Evolutionary conservation across 1,140 invertebrate genomes (phyloP), one percentile per base, ranked within the genome.

Genomic region (Riptortus pedestris): DNA sequence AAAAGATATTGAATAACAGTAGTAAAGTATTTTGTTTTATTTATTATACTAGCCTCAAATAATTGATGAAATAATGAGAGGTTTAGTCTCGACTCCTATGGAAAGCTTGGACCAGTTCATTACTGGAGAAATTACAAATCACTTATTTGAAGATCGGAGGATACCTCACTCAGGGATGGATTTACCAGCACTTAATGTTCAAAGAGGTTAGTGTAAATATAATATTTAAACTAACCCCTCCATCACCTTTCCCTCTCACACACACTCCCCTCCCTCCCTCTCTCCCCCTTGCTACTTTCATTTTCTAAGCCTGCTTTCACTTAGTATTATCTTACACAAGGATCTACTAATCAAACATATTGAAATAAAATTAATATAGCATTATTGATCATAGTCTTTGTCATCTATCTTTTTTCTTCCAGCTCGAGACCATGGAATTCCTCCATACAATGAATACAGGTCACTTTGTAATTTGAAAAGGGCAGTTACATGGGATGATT

Each of bases 21-120:
- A n/a, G n/a, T n/a, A n/a, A n/a, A n/a, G n/a, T n/a, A n/a, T n/a
- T n/a, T n/a, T n/a, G n/a, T n/a, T n/a, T n/a, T n/a, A 22, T 45
- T 61, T 61, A 1, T 2, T 31, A 20, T 71, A 77, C 73, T 74
- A 86, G 74, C 81, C 82, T n/a, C 80, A 83, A 28, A 88, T 93
- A 79, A 80, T 90, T 12, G 91, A 96, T 72, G 89, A 93, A 71
- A 82, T 97, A 55, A 80, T 89, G 20, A 83, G 93, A 51, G 94
- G 94, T 48, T 75, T 97, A 9, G 81, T 92, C 0, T 85, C 88
- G 0, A 93, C 90, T 0, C 90, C 92, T 0, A 93, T 96, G 84
- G 93, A 96, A 74, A 90, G 86, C 0, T 75, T 93, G n/a, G 93
- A 96, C 75, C 90, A 93, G 72, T 93, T 94, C 71, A 88, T 96